A percentile compares a stretch with the other conserved stretches of the same genome.
These are phyloP conservation scores for Enhydra lutris DNA, from an alignment of 2,113 vertebrate genomes.

Conservation along the genomic window DNA sequence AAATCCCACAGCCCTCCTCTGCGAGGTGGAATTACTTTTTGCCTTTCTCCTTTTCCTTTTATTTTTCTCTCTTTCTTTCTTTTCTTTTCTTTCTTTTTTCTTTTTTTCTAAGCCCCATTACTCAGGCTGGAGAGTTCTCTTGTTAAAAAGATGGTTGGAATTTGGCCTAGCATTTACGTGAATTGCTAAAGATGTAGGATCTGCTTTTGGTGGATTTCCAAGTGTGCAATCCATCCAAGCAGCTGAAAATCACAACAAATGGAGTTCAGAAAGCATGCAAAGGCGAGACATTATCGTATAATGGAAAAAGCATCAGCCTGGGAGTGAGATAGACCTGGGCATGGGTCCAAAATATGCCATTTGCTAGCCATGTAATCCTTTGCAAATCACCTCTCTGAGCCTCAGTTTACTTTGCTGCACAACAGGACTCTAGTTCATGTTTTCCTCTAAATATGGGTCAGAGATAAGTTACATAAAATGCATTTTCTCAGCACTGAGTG, in stretches of 20 bases:
- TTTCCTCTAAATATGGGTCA: background rate
- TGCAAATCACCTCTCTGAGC: background rate
- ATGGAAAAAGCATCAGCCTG: conserved; percentile 41
- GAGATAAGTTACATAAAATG: background rate
- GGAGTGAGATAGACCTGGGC: conserved; percentile 16
- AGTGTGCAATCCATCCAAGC: conserved; percentile 53
- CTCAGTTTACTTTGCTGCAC: conserved; percentile 63
- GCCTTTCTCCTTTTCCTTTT: background rate
- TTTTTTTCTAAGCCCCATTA: conserved; percentile 18
- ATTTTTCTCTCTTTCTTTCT: too few relatives aligned
- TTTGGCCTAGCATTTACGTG: conserved; percentile 17
- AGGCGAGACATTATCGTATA: conserved; percentile 49
- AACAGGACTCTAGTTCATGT: background rate
- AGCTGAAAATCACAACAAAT: conserved; percentile 69
- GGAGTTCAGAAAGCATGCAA: conserved; percentile 65
- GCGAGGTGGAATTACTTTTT: background rate
- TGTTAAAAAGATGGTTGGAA: conserved; percentile 54
- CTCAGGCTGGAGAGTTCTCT: conserved; percentile 48
- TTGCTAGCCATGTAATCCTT: background rate
- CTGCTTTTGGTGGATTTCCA: conserved; percentile 66
- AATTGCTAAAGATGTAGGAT: conserved; percentile 61
- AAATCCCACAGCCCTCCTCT: background rate
- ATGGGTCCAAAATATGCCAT: background rate
- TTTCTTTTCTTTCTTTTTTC: background rate
- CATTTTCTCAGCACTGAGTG: background rate